These are phyloP conservation scores for Holotrichia oblita DNA, from an alignment of 1,140 invertebrate species.

Conservation along the genomic window DNA sequence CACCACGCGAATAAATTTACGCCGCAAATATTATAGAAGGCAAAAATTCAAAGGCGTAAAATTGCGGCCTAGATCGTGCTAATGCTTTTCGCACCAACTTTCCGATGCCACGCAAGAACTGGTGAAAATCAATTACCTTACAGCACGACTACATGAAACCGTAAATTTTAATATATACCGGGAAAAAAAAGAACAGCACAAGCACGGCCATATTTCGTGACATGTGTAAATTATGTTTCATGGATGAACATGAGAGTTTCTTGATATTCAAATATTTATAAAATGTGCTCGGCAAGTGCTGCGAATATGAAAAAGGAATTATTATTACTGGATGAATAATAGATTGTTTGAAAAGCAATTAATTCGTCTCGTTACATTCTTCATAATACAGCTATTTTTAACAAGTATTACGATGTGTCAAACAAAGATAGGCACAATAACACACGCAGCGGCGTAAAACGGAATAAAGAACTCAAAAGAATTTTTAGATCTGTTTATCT, in stretches of 20 bases:
- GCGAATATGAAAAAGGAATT: too few species aligned
- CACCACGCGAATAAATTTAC: not conserved
- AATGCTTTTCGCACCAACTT: not conserved
- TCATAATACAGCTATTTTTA: too few species aligned
- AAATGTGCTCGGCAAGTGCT: too few species aligned
- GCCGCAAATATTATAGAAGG: not conserved
- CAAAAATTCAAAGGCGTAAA: constrained; percentile 19
- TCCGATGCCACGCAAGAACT: not conserved
- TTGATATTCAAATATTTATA: too few species aligned
- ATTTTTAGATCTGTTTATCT: not conserved
- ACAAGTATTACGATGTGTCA: too few species aligned
- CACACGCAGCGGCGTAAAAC: not conserved
- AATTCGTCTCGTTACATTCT: too few species aligned
- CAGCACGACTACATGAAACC: not conserved
- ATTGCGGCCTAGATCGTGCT: constrained; percentile 9
- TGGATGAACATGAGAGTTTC: too few species aligned
- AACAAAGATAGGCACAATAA: not conserved
- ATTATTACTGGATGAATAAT: too few species aligned
- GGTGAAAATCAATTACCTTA: constrained; percentile 16
- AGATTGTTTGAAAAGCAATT: too few species aligned
- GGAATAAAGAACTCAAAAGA: not conserved
- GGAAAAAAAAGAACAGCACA: not conserved
- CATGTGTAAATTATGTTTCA: too few species aligned
- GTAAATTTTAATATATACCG: constrained; percentile 25
- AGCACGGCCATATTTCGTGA: too few species aligned